Evolutionary conservation across 2,797 vertebrate genomes (phyloP).

Genomic region (Ctenosaura bakeri): DNA sequence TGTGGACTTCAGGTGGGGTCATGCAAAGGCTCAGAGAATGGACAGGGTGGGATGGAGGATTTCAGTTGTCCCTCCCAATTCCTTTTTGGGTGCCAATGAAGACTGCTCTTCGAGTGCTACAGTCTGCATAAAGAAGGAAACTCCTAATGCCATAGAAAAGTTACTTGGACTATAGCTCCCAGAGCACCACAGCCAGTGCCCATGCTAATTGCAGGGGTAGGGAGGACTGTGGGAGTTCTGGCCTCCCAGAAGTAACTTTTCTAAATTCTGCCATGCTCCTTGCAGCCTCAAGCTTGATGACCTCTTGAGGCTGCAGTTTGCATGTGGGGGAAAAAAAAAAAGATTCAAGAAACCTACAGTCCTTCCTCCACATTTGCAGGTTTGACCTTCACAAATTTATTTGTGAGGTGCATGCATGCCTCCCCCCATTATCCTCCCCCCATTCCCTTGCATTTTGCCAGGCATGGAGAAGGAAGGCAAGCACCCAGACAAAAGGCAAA

Average conservation of each 20-base stretch:
- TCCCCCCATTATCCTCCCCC: too few species aligned
- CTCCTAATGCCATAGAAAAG: neutral
- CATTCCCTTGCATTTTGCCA: too few species aligned
- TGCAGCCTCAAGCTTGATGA: neutral
- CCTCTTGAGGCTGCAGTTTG: neutral
- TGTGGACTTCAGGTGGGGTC: neutral
- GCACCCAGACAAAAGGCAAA: too few species aligned
- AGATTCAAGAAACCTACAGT: neutral
- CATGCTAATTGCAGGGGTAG: neutral
- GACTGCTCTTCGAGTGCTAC: neutral
- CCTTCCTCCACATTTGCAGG: too few species aligned
- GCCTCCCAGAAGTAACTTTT: neutral
- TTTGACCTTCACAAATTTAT: too few species aligned
- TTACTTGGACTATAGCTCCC: neutral
- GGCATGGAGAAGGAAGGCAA: too few species aligned
- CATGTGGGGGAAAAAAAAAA: neutral
- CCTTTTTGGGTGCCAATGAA: neutral
- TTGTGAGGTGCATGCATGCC: too few species aligned
- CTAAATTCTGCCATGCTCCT: neutral
- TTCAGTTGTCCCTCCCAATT: neutral
- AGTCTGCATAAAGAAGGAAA: neutral
- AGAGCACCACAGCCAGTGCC: neutral
- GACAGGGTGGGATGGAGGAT: neutral
- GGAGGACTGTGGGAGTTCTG: neutral
- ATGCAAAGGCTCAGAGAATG: neutral